Evolutionary conservation across 2,113 vertebrate species (phyloP), one percentile per base, ranked within the genome.

Genomic region (Lagopus muta): DNA sequence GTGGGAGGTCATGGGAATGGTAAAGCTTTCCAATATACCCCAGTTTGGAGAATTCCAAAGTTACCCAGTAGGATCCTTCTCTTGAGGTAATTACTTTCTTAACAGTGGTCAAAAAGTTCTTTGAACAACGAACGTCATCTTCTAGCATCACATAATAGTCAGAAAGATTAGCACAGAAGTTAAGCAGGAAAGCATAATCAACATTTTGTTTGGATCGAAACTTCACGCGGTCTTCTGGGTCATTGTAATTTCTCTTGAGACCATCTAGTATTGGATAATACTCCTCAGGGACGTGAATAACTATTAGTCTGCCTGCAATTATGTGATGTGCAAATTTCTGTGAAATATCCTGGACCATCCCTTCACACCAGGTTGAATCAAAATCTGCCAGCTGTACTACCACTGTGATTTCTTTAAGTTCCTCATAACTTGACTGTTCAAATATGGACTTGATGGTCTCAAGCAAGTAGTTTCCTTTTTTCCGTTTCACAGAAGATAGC

Each of bases 131-230:
- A 42, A 99, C 99, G 0, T 99, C 99, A 5, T 99, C 99, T 96
- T 99, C 99, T 65, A 99, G 89, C 99, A 99, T 99, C 96, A 99
- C 98, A 86, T 99, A 99, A 96, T 99, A 99, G 72, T 99, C 98
- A n/a, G 99, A 99, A 38, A 99, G 98, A 95, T 99, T 99, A 48
- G 99, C 99, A 97, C 99, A 99, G 92, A 99, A 99, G 96, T 99
- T 99, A 42, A 99, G 96, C 81, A 98, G 94, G 88, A 98, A 98
- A 78, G 98, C 98, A 55, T 98, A 98, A 97, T 99, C 99, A 77
- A 99, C 98, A 62, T 99, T 99, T 97, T 99, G 99, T 92, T 99
- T 99, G 42, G 99, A 99, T 88, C 99, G 98, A 96, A 99, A 99
- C 60, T 98, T 99, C 42, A 99, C 99, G 45, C 99, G 97, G 66